A percentile compares a stretch with the other conserved stretches of the same genome.
Conservation (phyloP, 2,797 vertebrate species). For the Rhinichthys osculus region DNA sequence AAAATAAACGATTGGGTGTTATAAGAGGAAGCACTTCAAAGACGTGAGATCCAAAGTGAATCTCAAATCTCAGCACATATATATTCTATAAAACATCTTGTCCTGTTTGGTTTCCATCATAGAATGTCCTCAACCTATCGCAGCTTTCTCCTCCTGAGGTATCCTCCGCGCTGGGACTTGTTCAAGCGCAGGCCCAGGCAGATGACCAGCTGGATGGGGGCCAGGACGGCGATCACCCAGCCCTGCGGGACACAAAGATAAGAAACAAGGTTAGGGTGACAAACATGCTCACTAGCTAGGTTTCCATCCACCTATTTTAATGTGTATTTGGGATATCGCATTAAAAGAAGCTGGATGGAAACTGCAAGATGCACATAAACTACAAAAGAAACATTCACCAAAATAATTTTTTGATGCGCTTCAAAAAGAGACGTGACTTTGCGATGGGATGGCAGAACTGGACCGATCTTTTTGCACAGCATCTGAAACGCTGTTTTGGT, state of each 20-base stretch:
- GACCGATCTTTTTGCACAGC: not conserved
- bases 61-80: conserved; percentile 56
- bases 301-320: not conserved
- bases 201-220: conserved; percentile 77
- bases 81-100: conserved; percentile 21
- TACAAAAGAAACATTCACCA: not conserved
- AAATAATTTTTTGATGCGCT: not conserved
- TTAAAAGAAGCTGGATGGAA: not conserved
- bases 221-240: conserved; percentile 73
- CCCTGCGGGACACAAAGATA: conserved; percentile 72
- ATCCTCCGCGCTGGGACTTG: conserved; percentile 80
- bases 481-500: not conserved
- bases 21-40: conserved; percentile 18
- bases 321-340: not conserved
- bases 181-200: conserved; percentile 74
- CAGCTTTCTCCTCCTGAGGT: conserved; percentile 83
- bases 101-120: conserved; percentile 20
- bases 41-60: conserved; percentile 28
- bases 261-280: conserved; percentile 6
- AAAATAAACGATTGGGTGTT: not conserved
- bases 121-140: conserved; percentile 62
- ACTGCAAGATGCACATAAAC: not conserved
- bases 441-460: not conserved
- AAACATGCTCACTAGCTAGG: not conserved
- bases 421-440: not conserved